A percentile compares a stretch with the other conserved stretches of the same genome.
phyloP scores from a whole-genome alignment of 2,113 vertebrate genomes.

The Felis catus region F.catus_Fca126_mat1.0 CM031418.1:91411501-91412000 shows the following conservation, averaged over 20 bases:
- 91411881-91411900: too few species aligned
- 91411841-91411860: too few species aligned
- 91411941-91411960: too few species aligned
- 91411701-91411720: not conserved
- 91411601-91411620: not conserved
- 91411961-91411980: too few species aligned
- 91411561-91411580: not conserved
- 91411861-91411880: too few species aligned
- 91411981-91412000: too few species aligned
- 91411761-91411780: not conserved
- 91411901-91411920: too few species aligned
- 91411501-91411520: not conserved
- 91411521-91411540: not conserved
- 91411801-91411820: not conserved
- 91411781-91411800: conserved; percentile 21
- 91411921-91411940: too few species aligned
- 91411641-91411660: not conserved
- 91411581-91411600: not conserved
- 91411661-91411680: not conserved
- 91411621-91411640: not conserved
- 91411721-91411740: not conserved
- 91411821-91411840: too few species aligned
- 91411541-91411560: not conserved
- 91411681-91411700: not conserved
- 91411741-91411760: not conserved